phyloP scores from a whole-genome alignment of 2,797 vertebrate genomes.

The Denticeps clupeoides region DNA sequence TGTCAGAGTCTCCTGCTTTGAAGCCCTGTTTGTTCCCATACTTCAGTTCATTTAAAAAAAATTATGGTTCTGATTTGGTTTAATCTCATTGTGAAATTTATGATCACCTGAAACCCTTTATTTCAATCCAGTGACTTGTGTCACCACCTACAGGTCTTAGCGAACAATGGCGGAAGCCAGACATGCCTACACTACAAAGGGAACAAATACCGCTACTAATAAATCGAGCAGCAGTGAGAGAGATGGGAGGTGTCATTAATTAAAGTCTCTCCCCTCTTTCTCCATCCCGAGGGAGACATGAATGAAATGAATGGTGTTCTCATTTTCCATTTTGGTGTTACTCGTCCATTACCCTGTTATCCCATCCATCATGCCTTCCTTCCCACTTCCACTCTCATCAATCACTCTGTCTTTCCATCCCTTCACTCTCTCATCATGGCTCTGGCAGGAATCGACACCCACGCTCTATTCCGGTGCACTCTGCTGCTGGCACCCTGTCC shows the following conservation, averaged over 20 bases:
- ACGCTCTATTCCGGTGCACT: background rate
- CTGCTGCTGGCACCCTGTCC: background rate
- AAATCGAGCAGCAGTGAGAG: conserved; percentile 15
- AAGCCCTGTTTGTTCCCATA: background rate
- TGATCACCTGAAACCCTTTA: too few relatives aligned
- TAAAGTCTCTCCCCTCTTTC: conserved; percentile 5
- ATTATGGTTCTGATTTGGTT: background rate
- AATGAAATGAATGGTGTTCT: conserved; percentile 15
- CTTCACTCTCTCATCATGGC: conserved; percentile 3
- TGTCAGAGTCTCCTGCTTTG: background rate
- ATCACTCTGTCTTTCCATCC: conserved; percentile 17
- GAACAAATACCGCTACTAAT: conserved; percentile 12
- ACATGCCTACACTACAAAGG: background rate
- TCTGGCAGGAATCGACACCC: conserved; percentile 10
- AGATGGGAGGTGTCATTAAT: conserved; percentile 24
- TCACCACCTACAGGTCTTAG: conserved; percentile 42
- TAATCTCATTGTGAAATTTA: background rate
- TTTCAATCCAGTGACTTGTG: conserved; percentile 18
- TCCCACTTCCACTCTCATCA: conserved; percentile 14
- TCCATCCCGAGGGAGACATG: conserved; percentile 21
- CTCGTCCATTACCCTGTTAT: conserved; percentile 14
- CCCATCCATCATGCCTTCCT: conserved; percentile 19
- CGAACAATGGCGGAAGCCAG: background rate
- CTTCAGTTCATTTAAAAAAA: background rate
- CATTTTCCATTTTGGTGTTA: conserved; percentile 14